A percentile compares a stretch with the other conserved stretches of the same genome.
Conservation (phyloP, 2,888 invertebrate species). For the Oscheius sp. region DNA sequence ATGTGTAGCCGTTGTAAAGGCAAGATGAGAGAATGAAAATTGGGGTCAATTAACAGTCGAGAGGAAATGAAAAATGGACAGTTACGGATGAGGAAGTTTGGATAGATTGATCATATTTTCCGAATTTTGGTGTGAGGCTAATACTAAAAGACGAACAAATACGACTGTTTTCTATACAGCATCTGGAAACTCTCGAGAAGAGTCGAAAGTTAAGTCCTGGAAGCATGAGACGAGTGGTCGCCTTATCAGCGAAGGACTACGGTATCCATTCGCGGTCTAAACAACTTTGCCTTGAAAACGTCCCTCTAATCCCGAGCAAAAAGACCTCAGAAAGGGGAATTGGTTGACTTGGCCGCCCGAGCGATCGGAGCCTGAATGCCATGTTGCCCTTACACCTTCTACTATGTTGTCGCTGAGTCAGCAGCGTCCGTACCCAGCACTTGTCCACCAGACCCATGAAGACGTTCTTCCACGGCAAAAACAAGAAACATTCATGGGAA, state of each 20-base stretch:
- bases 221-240: background rate
- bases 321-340: background rate
- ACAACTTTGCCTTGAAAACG: background rate
- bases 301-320: background rate
- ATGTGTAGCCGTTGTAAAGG: no score
- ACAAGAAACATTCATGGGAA: conserved; percentile 30
- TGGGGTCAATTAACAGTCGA: no score
- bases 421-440: conserved; percentile 23
- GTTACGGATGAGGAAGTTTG: no score
- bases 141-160: no score
- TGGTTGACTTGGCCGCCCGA: conserved; percentile 6
- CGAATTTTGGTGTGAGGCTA: no score
- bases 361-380: conserved; percentile 16
- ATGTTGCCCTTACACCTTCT: conserved; percentile 30
- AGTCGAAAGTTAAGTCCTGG: no score
- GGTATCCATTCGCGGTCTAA: background rate
- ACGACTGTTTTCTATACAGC: no score
- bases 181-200: no score
- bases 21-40: no score
- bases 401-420: conserved; percentile 34
- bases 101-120: no score
- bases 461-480: conserved; percentile 15
- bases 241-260: background rate
- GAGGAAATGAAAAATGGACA: no score
- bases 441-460: conserved; percentile 26